A percentile compares a stretch with the other conserved stretches of the same genome.
These are phyloP conservation scores for Pangasius mekongensis DNA, from an alignment of 2,797 vertebrate species.

Conservation along the genomic window DNA sequence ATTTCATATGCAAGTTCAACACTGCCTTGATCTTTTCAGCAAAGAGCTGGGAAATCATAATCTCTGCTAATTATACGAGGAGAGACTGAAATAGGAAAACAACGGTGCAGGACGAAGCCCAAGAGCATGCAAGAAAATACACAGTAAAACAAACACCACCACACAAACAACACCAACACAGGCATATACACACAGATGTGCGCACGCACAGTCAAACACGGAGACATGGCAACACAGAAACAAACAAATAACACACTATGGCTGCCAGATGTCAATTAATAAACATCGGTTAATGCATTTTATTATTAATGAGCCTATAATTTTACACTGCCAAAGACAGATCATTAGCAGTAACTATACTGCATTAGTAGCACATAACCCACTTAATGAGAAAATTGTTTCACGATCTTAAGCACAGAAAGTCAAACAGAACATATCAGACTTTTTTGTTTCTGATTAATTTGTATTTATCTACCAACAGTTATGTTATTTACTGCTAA, in stretches of 20 bases:
- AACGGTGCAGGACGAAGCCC: conserved; percentile 14
- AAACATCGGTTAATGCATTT: neutral
- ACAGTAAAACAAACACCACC: neutral
- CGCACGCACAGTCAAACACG: neutral
- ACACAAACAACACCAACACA: neutral
- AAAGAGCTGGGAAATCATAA: conserved; percentile 51
- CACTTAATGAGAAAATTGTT: conserved; percentile 5
- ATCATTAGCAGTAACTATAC: conserved; percentile 5
- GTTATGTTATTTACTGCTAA: neutral
- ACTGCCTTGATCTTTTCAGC: conserved; percentile 73
- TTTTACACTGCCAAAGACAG: neutral
- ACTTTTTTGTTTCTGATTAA: neutral
- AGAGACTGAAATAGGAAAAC: conserved; percentile 19
- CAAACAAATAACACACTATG: neutral
- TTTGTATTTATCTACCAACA: neutral
- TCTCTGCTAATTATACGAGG: conserved; percentile 50
- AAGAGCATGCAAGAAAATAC: conserved; percentile 10
- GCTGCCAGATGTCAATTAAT: neutral
- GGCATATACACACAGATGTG: neutral
- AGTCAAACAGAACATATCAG: neutral
- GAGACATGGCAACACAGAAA: conserved; percentile 20
- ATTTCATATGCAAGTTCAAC: conserved; percentile 70
- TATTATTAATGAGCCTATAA: neutral
- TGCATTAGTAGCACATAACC: neutral
- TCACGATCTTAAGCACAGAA: neutral